Percentiles rank a stretch among this genome's conserved stretches.
Conservation (phyloP, 2,888 invertebrate species). For the Autographa pulchrina region DNA sequence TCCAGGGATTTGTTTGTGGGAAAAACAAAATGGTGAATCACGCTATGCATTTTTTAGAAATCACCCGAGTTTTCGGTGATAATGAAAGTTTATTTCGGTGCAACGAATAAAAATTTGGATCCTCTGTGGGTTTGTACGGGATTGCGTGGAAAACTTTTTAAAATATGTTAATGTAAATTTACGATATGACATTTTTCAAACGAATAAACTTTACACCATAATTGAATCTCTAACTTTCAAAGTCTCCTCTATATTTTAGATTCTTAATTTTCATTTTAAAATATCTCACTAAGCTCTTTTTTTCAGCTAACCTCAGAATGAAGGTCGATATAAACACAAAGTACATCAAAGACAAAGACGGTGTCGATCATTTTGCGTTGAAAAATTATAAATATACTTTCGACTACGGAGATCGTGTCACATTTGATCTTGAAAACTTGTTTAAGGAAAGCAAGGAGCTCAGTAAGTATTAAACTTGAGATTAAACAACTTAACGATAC, state of each 20-base stretch:
- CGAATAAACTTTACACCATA: background rate
- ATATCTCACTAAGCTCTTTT: conserved; percentile 12
- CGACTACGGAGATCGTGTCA: conserved; percentile 81
- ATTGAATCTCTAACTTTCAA: no score
- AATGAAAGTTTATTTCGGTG: background rate
- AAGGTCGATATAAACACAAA: conserved; percentile 79
- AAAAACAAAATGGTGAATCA: background rate
- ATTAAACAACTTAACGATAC: background rate
- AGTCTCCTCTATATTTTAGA: no score
- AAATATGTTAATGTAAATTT: conserved; percentile 3
- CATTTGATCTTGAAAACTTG: conserved; percentile 79
- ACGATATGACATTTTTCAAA: background rate
- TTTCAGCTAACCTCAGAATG: conserved; percentile 82
- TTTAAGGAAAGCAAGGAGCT: conserved; percentile 83
- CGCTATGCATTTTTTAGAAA: conserved; percentile 32
- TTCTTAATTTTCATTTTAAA: background rate
- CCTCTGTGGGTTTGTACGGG: background rate
- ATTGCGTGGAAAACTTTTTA: background rate
- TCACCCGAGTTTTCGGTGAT: conserved; percentile 4
- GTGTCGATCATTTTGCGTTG: conserved; percentile 75
- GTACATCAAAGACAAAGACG: conserved; percentile 76
- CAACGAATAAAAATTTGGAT: conserved; percentile 14
- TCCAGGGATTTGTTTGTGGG: conserved; percentile 26
- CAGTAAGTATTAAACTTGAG: conserved; percentile 73
- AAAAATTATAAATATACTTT: conserved; percentile 82